phyloP scores from a whole-genome alignment of 1,140 invertebrate genomes.

The Pectinophora gossypiella region DNA sequence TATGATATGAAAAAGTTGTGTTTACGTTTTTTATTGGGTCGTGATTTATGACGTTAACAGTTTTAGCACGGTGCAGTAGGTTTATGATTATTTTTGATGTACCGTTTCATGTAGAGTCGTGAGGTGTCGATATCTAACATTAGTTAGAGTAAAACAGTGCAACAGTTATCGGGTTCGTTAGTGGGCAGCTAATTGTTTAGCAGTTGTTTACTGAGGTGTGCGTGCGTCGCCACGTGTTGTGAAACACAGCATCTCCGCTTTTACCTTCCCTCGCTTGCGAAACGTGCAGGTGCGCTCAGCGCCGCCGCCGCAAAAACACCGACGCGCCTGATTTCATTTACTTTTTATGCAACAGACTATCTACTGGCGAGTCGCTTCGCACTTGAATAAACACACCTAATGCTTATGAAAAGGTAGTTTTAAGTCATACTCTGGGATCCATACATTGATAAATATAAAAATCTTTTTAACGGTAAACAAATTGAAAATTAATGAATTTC shows the following conservation, averaged over 20 bases:
- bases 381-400: no score
- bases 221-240: slow-evolving; percentile 51
- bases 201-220: slow-evolving; percentile 21
- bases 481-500: no score
- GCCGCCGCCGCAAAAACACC: slow-evolving; percentile 66
- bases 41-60: not conserved
- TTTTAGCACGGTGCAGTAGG: not conserved
- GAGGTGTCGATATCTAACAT: no score
- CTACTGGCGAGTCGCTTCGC: slow-evolving; percentile 10
- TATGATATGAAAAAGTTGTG: slow-evolving; percentile 1
- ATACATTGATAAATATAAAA: no score
- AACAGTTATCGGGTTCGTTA: not conserved
- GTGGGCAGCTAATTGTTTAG: slow-evolving; percentile 11
- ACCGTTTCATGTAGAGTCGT: no score
- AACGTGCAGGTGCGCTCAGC: slow-evolving; percentile 70
- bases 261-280: slow-evolving; percentile 71
- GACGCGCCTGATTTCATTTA: slow-evolving; percentile 65
- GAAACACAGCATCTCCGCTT: slow-evolving; percentile 70
- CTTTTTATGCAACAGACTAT: slow-evolving; percentile 67
- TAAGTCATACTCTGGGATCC: no score
- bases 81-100: not conserved
- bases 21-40: not conserved
- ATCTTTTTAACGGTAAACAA: no score
- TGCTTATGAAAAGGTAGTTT: no score
- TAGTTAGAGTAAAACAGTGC: not conserved